Percentiles rank a stretch among this genome's conserved stretches.
Conservation (phyloP, 2,113 vertebrate genomes). For the Bujurquina vittata region DNA sequence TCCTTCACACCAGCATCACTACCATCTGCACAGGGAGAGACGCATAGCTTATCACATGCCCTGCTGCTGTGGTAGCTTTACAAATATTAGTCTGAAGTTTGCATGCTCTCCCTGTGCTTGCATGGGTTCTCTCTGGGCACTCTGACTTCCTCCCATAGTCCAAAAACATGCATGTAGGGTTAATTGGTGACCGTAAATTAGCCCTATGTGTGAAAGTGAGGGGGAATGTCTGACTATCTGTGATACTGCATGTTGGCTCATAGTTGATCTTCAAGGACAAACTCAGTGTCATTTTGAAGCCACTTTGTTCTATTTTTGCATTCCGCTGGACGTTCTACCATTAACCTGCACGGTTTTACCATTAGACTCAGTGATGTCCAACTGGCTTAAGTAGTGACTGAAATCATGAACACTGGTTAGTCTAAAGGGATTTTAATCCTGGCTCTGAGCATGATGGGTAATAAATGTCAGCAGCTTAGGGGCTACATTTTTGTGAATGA, state of each 20-base stretch:
- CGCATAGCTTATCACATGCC: neutral
- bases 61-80: neutral
- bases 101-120: too few relatives aligned
- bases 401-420: conserved; percentile 11
- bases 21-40: conserved; percentile 58
- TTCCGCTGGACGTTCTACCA: conserved; percentile 15
- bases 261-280: neutral
- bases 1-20: conserved; percentile 29
- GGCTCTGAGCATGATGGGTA: conserved; percentile 9
- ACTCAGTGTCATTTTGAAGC: neutral
- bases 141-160: neutral
- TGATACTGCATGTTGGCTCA: neutral
- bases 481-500: neutral
- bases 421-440: neutral
- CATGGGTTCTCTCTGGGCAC: too few relatives aligned
- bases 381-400: neutral
- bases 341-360: conserved; percentile 22
- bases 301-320: conserved; percentile 7
- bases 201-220: neutral
- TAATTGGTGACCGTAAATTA: neutral
- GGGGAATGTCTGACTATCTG: neutral
- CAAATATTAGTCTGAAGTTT: neutral
- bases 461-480: conserved; percentile 15
- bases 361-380: conserved; percentile 18
- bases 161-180: neutral